Percentiles rank a stretch among this genome's conserved stretches.
These are phyloP conservation scores for Pleuronectes platessa DNA, from an alignment of 2,113 vertebrate genomes.

Conservation along the genomic window DNA sequence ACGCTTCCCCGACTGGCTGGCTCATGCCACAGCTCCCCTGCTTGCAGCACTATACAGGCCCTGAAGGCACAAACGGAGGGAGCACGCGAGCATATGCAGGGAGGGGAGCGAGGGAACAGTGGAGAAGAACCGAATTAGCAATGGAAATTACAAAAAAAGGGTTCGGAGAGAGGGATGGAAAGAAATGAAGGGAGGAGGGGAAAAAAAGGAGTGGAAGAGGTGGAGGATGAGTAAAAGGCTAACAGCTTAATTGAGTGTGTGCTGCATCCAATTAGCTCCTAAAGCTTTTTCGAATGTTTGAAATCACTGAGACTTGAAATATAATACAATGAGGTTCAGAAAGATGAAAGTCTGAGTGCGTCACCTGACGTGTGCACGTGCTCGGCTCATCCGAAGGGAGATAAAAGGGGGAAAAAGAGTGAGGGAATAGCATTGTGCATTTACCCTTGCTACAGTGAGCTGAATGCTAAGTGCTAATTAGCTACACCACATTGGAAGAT, in stretches of 20 bases:
- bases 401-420: background rate
- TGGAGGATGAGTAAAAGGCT: slow-evolving; percentile 23
- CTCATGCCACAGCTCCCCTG: slow-evolving; percentile 22
- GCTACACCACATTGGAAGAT: slow-evolving; percentile 14
- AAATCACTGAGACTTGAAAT: slow-evolving; percentile 45
- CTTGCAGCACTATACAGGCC: slow-evolving; percentile 23
- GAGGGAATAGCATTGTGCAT: background rate
- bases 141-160: slow-evolving; percentile 19
- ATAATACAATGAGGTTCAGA: slow-evolving; percentile 1
- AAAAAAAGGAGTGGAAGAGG: slow-evolving; percentile 23
- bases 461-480: slow-evolving; percentile 30
- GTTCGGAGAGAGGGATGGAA: background rate
- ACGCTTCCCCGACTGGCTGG: slow-evolving; percentile 20
- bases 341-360: slow-evolving; percentile 1
- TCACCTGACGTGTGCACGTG: slow-evolving; percentile 19
- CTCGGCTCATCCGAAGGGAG: background rate
- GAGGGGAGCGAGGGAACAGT: background rate
- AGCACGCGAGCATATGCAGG: slow-evolving; percentile 2
- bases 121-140: slow-evolving; percentile 29
- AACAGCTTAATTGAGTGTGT: slow-evolving; percentile 68
- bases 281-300: slow-evolving; percentile 62
- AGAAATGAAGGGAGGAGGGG: background rate
- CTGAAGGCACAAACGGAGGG: slow-evolving; percentile 19
- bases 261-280: slow-evolving; percentile 59
- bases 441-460: slow-evolving; percentile 2